These are phyloP conservation scores for Acanthis flammea DNA, from an alignment of 2,797 vertebrate species.

Conservation along the genomic window DNA sequence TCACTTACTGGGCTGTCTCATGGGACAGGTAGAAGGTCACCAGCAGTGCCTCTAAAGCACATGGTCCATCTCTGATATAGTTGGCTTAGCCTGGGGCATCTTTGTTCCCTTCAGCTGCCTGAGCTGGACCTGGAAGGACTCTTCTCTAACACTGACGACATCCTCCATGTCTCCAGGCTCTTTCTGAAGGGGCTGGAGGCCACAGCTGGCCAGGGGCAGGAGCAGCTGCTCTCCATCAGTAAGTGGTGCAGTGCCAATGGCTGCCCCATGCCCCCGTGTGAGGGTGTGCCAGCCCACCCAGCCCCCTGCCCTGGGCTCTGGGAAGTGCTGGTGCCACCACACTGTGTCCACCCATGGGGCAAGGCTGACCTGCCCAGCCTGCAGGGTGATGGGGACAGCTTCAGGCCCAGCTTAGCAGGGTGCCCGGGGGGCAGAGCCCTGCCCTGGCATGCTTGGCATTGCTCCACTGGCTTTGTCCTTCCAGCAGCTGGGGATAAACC, in stretches of 20 bases:
- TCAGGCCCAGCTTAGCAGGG: not conserved
- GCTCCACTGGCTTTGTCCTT: not conserved
- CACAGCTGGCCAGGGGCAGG: conserved; percentile 59
- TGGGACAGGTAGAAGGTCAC: not conserved
- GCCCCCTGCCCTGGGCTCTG: not conserved
- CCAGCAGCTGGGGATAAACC: not conserved
- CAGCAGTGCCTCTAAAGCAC: not conserved
- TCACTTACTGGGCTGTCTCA: fast-evolving
- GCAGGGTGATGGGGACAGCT: not conserved
- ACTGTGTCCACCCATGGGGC: not conserved
- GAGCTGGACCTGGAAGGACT: conserved; percentile 84
- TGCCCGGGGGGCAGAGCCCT: not conserved
- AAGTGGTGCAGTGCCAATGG: conserved; percentile 52
- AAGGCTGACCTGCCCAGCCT: not conserved
- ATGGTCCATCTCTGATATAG: not conserved
- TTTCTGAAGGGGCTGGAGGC: conserved; percentile 85
- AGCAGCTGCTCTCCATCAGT: conserved; percentile 84
- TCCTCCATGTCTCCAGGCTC: conserved; percentile 81
- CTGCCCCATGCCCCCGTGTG: not conserved
- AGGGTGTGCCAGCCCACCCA: not conserved
- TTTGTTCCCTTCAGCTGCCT: conserved; percentile 78
- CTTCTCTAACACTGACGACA: conserved; percentile 86
- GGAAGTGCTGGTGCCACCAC: not conserved
- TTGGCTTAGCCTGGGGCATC: not conserved
- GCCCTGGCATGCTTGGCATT: fast-evolving